Percentiles rank a stretch among this genome's conserved stretches.
Evolutionary conservation across 2,888 invertebrate genomes (phyloP).

Genomic region (Ornithoptera priamus): DNA sequence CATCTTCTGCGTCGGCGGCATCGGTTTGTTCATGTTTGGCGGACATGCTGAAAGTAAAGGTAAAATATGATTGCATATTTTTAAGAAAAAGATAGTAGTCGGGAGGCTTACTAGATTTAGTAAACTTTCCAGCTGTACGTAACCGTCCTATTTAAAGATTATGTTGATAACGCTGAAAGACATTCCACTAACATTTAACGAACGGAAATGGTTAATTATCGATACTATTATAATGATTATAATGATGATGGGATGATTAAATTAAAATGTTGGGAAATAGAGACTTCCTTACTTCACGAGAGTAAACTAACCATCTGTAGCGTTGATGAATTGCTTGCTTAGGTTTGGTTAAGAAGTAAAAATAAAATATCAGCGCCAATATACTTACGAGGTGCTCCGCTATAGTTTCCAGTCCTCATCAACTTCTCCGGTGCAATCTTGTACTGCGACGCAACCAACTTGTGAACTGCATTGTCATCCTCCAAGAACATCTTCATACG

Average conservation of each 20-base stretch:
- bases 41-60: slow-evolving; percentile 79
- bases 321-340: not conserved
- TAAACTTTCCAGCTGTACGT: no score
- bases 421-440: slow-evolving; percentile 98
- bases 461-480: slow-evolving; percentile 97
- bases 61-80: not conserved
- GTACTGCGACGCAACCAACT: slow-evolving; percentile 97
- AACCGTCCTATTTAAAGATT: no score
- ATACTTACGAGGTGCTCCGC: slow-evolving; percentile 88
- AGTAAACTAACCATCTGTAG: not conserved
- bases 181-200: not conserved
- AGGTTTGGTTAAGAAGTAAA: not conserved
- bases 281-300: not conserved
- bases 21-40: slow-evolving; percentile 84
- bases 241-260: no score
- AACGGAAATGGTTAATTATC: no score
- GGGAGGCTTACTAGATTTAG: no score
- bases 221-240: no score
- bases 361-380: slow-evolving; percentile 44
- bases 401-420: slow-evolving; percentile 97
- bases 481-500: slow-evolving; percentile 99
- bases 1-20: slow-evolving; percentile 89
- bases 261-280: not conserved
- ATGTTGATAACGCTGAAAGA: not conserved
- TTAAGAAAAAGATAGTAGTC: not conserved